phyloP scores from a whole-genome alignment of 2,888 invertebrate genomes.

The Cantharis rustica region DNA sequence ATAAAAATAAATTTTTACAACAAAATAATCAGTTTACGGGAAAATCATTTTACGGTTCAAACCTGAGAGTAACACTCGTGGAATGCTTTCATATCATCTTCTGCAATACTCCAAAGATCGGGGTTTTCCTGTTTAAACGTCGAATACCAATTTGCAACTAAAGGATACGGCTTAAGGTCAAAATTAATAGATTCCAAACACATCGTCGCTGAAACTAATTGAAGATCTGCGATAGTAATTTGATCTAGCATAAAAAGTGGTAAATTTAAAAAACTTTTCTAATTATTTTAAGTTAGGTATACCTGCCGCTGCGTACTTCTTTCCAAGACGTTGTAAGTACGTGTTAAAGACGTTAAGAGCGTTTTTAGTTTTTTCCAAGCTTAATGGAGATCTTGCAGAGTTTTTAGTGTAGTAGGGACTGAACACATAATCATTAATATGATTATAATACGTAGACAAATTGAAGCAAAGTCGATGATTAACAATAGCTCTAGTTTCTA shows the following conservation, averaged over 20 bases:
- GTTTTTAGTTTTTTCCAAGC: conserved; percentile 71
- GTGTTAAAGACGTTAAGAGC: conserved; percentile 70
- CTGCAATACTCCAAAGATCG: conserved; percentile 72
- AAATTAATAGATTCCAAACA: conserved; percentile 74
- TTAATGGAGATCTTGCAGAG: conserved; percentile 69
- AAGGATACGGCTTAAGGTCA: conserved; percentile 64
- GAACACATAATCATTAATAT: conserved; percentile 69
- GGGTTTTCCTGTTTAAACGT: conserved; percentile 73
- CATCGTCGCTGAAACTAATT: conserved; percentile 71
- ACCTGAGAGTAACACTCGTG: conserved; percentile 51
- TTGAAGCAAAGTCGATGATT: conserved; percentile 83
- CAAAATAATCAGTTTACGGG: too few species aligned
- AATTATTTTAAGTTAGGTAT: neutral
- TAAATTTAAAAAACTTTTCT: neutral
- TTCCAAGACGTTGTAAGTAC: conserved; percentile 65
- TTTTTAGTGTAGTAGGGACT: conserved; percentile 71
- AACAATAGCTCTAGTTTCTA: conserved; percentile 71
- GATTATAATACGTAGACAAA: conserved; percentile 73
- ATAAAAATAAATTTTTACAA: too few species aligned
- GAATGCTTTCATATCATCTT: conserved; percentile 70
- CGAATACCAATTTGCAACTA: conserved; percentile 69
- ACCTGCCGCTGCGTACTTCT: conserved; percentile 69
- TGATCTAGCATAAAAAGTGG: conserved; percentile 54
- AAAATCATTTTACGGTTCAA: neutral
- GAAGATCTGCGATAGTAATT: conserved; percentile 78